Percentiles rank a stretch among this genome's conserved stretches.
These are phyloP conservation scores for Osmoderma eremita DNA, from an alignment of 2,888 invertebrate genomes.

Conservation along the genomic window DNA sequence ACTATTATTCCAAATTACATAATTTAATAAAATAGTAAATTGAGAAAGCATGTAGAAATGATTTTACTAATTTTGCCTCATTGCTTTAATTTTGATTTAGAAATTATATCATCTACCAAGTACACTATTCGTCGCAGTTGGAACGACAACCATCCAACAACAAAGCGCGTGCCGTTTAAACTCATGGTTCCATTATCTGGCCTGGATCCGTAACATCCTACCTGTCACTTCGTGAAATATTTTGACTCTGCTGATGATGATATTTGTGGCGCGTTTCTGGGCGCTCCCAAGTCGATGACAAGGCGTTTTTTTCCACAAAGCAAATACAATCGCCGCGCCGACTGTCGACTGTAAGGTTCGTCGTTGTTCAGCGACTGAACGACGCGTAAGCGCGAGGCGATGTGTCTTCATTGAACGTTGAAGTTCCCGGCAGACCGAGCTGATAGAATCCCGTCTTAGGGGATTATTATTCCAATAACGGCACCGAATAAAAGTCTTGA, in stretches of 20 bases:
- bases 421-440: conserved; percentile 46
- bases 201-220: conserved; percentile 42
- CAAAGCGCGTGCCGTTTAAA: conserved; percentile 27
- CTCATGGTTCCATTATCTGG: conserved; percentile 13
- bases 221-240: conserved; percentile 46
- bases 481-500: conserved; percentile 37
- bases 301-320: conserved; percentile 46
- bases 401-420: conserved; percentile 49
- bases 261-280: conserved; percentile 46
- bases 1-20: too few relatives aligned
- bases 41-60: too few relatives aligned
- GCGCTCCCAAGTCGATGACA: conserved; percentile 49
- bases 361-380: conserved; percentile 38
- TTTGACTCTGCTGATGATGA: conserved; percentile 44
- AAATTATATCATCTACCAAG: too few relatives aligned
- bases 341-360: conserved; percentile 48
- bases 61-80: too few relatives aligned
- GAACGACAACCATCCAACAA: neutral
- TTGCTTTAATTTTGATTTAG: too few relatives aligned
- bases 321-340: conserved; percentile 45
- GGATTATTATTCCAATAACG: conserved; percentile 43
- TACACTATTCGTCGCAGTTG: too few relatives aligned
- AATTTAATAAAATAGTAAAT: too few relatives aligned
- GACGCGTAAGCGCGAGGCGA: conserved; percentile 40
- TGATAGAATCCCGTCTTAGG: conserved; percentile 36